Base-by-base conservation (phyloP, 2,113 vertebrate species). In the Arvicanthis niloticus region DNA sequence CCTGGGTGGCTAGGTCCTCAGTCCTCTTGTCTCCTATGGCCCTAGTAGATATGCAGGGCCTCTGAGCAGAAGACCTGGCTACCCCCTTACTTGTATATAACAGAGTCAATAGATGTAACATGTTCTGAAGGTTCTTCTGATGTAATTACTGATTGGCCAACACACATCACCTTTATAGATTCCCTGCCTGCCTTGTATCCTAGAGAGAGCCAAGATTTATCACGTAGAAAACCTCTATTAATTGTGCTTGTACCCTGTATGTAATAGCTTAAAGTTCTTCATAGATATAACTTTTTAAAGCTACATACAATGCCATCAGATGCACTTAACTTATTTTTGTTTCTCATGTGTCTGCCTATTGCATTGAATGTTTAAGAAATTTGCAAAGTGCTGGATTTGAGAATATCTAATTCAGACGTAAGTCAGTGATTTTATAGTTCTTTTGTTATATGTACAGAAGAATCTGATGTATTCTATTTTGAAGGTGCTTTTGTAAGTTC, bases 321-420 rank as follows among this genome's bases (percentile, higher is more conserved):
- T 58, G 5, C 56, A 60, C 2, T 34, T 91, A 89, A 85, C 45
- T 96, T 17, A 75, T 89, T 84, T 94, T 68, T 62, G 40, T 60
- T 85, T 67, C n/a, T 3, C 26, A 51, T 37, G 11, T 48, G 12
- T 56, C 12, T 60, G 42, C 85, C 84, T 77, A 58, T 58, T 73
- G 5, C 86, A n/a, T 89, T 78, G 89, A 94, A 26, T 77, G 68
- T 58, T 95, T 93, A 70, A 81, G 67, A 89, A 76, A 58, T 93
- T 86, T 94, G 15, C 29, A 58, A 56, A 91, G 42, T 5, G 72
- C 9, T 88, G 34, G n/a, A 88, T 87, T 96, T 76, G 21, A 9
- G 24, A 29, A 77, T 58, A 58, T 87, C 19, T 90, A 91, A 56
- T 84, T 73, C 56, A 68, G 67, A 96, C 48, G 56, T 70, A 96